Base-by-base conservation (phyloP, 2,888 invertebrate species). In the Vanessa cardui region DNA sequence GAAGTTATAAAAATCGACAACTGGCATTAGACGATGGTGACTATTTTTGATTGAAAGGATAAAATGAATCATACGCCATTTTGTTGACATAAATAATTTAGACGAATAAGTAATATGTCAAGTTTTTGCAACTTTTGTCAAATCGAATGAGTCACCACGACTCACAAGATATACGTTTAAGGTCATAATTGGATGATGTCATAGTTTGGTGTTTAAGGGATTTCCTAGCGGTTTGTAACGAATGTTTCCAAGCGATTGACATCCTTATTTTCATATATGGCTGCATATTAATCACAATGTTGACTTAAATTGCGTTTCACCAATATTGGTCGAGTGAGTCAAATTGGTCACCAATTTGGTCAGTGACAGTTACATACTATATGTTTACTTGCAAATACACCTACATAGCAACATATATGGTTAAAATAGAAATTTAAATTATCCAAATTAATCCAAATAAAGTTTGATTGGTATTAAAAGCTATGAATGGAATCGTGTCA, bases 161-260 rank as follows among this genome's bases (percentile, higher is more conserved):
- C 59, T 64, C 46, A 45, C 68, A 31, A 63, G 44, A 63, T 49
- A 49, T 56, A 66, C 64, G 49, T 33, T 65, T 50, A 64, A 59
- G 68, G 60, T 50, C 52, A 56, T 59, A 65, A 58, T 72, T 65
- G 67, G 50, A 68, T 76, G 76, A 74, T 61, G 69, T 73, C 74
- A 73, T 59, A 49, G 49, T 33, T 31, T 45, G 56, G 58, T 64
- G 20, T 64, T 72, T 69, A 68, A 62, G 56, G 73, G 67, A 62
- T 69, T 74, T 70, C 66, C 72, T 69, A 73, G 71, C 72, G 70
- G 70, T 72, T 39, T 62, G 47, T 62, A 26, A 45, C 52, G 50
- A 62, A 52, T 54, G 45, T 61, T 68, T 39, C 62, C 54, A 66
- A 64, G 65, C 71, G 73, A 72, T 73, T 72, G 72, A 74, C 73